Conservation (phyloP, 2,113 vertebrate species). For the Protomyctophum bolini region DNA sequence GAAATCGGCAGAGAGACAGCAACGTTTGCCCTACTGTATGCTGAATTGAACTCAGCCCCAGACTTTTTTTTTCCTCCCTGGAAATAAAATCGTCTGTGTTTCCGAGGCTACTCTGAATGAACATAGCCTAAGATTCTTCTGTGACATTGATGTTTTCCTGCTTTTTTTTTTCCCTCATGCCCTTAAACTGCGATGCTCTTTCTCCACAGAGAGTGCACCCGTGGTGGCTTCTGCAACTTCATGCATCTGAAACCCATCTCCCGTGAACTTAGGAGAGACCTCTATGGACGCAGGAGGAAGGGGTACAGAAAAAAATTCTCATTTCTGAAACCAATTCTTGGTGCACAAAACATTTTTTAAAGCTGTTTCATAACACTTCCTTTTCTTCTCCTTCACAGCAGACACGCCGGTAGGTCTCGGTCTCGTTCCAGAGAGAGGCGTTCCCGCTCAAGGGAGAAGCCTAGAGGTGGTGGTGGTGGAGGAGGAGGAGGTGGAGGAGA, state of each 20-base stretch:
- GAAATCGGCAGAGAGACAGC: too few species aligned
- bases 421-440: conserved; percentile 91
- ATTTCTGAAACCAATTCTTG: neutral
- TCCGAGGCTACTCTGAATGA: too few species aligned
- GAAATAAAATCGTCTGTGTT: too few species aligned
- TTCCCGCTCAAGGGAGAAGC: conserved; percentile 89
- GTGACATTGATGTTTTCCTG: neutral
- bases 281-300: conserved; percentile 94
- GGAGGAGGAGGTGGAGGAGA: conserved; percentile 30
- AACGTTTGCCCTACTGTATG: too few species aligned
- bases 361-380: neutral
- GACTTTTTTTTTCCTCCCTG: too few species aligned
- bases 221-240: conserved; percentile 98
- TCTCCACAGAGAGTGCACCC: conserved; percentile 89
- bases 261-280: conserved; percentile 91
- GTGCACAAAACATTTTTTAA: neutral
- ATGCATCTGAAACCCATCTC: conserved; percentile 99
- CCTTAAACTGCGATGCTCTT: neutral
- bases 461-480: too few species aligned
- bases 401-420: conserved; percentile 84
- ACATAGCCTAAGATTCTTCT: too few species aligned
- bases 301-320: conserved; percentile 74
- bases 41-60: too few species aligned
- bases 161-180: neutral
- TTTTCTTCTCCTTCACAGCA: conserved; percentile 18